Conservation (phyloP, 2,113 vertebrate species). For the Apteryx mantelli region DNA sequence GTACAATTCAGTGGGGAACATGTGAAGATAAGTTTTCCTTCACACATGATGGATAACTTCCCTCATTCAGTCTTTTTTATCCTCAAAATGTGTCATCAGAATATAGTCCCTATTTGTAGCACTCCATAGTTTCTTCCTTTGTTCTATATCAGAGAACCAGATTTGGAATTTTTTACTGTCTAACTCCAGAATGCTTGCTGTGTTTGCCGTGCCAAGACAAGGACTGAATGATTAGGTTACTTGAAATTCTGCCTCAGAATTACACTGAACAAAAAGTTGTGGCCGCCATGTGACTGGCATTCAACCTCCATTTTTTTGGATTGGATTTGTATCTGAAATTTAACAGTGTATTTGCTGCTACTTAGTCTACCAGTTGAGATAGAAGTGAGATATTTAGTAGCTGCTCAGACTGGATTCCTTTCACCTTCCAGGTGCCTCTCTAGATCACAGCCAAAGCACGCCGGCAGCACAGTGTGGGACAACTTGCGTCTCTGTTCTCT, state of each 20-base stretch:
- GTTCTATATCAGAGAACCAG: background rate
- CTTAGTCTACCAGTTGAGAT: background rate
- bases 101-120: background rate
- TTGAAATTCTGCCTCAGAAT: constrained; percentile 41
- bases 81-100: background rate
- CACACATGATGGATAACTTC: background rate
- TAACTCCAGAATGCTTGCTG: background rate
- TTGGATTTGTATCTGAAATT: constrained; percentile 31
- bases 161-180: background rate
- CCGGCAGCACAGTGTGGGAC: background rate
- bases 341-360: background rate
- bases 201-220: background rate
- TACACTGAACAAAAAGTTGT: background rate
- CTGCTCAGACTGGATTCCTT: background rate
- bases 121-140: background rate
- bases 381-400: background rate
- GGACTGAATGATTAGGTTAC: background rate
- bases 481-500: background rate
- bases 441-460: background rate
- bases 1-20: background rate
- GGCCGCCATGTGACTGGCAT: background rate
- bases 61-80: background rate
- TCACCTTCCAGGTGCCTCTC: background rate
- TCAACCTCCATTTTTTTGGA: background rate
- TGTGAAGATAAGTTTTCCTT: background rate